Evolutionary conservation across 64 coral and sea anemone genomes (phyloP).

Genomic region (Montipora sp.): DNA sequence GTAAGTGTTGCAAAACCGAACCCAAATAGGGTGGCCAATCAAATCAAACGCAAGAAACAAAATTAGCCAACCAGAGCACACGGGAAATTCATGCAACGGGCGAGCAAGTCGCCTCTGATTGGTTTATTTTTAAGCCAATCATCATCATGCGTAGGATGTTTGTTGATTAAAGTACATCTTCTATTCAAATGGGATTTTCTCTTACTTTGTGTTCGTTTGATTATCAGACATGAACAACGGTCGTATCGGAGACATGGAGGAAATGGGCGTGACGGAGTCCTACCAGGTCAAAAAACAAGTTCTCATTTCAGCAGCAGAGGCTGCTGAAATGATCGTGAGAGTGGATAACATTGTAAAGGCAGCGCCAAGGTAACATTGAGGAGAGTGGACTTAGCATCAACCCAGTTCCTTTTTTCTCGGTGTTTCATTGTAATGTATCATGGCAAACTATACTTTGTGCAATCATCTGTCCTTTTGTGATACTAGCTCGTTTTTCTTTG

Average conservation of each 20-base stretch:
- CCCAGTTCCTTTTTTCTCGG: too few species aligned
- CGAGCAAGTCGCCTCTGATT: too few species aligned
- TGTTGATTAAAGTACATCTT: too few species aligned
- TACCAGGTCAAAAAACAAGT: conserved; percentile 97
- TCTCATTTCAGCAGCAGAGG: conserved; percentile 89
- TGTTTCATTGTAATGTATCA: too few species aligned
- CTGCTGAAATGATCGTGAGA: conserved; percentile 95
- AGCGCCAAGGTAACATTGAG: conserved; percentile 86
- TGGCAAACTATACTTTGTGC: too few species aligned
- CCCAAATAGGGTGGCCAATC: neutral
- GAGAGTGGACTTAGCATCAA: neutral
- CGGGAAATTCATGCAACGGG: too few species aligned
- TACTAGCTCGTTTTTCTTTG: too few species aligned
- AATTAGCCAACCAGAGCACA: too few species aligned
- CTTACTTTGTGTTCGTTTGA: neutral
- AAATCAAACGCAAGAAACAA: neutral
- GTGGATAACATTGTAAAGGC: conserved; percentile 98
- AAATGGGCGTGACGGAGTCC: conserved; percentile 94
- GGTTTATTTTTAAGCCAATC: too few species aligned
- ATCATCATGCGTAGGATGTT: too few species aligned
- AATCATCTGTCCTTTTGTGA: too few species aligned
- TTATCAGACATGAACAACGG: conserved; percentile 87
- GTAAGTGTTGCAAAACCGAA: conserved; percentile 31
- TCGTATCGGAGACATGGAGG: conserved; percentile 87
- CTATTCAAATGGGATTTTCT: too few species aligned